Conservation (phyloP, 1,140 invertebrate species). For the Drosophila chauvacae region DNA sequence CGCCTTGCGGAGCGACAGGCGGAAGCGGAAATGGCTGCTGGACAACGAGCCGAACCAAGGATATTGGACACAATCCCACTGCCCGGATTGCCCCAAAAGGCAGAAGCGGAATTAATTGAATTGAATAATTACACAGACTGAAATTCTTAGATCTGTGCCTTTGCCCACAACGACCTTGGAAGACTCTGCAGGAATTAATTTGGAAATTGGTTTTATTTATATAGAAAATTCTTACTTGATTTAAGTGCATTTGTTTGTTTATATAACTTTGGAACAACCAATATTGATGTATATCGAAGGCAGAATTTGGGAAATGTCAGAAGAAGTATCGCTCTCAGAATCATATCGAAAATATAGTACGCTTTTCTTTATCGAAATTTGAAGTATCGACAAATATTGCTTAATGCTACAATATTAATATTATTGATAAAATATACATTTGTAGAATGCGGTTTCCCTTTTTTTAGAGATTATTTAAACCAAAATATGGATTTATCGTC, state of each 20-base stretch:
- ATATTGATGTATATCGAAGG: neutral
- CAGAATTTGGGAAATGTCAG: neutral
- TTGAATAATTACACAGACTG: conserved; percentile 76
- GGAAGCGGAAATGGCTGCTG: conserved; percentile 76
- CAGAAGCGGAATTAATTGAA: conserved; percentile 80
- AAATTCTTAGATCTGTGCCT: neutral
- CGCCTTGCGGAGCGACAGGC: conserved; percentile 57
- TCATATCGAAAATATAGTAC: neutral
- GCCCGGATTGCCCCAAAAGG: conserved; percentile 43
- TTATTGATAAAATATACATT: neutral
- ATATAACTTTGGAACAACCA: neutral
- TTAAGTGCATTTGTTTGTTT: neutral
- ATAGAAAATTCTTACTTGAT: neutral
- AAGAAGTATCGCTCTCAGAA: neutral
- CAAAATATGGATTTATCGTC: no score
- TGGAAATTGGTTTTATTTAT: neutral
- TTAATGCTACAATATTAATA: neutral
- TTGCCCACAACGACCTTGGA: neutral
- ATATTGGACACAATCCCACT: conserved; percentile 18
- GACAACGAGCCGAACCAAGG: conserved; percentile 33
- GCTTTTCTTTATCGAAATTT: neutral
- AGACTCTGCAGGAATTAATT: neutral
- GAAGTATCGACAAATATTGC: no score
- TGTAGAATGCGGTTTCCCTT: no score
- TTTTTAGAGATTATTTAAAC: no score